phyloP scores from a whole-genome alignment of 2,797 vertebrate genomes.

The Urophycis tenuis region DNA sequence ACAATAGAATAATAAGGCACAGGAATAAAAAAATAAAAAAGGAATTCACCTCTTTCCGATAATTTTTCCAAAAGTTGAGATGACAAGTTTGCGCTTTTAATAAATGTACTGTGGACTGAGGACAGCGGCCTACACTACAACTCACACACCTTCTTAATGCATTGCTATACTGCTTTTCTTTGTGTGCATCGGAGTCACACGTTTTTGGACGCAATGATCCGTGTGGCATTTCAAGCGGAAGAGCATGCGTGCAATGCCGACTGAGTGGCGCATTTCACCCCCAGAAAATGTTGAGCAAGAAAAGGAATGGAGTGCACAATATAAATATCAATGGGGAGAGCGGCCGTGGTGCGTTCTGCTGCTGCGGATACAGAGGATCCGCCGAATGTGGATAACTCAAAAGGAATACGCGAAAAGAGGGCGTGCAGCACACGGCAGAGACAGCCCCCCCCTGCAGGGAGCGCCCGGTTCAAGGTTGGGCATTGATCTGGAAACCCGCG shows the following conservation, averaged over 20 bases:
- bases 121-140: not conserved
- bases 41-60: no score
- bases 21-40: not conserved
- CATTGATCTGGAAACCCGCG: not conserved
- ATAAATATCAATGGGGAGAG: not conserved
- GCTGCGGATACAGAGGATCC: not conserved
- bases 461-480: no score
- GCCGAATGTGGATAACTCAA: not conserved
- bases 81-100: not conserved
- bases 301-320: not conserved
- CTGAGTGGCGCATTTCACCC: not conserved
- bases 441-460: not conserved
- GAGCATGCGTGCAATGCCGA: not conserved
- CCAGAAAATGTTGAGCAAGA: not conserved
- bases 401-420: not conserved
- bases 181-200: not conserved
- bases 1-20: not conserved
- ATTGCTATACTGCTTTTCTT: not conserved
- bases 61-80: not conserved
- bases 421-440: not conserved
- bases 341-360: not conserved
- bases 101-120: no score
- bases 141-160: not conserved
- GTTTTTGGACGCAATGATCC: no score
- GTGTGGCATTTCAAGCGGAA: not conserved